Percentiles rank a stretch among this genome's conserved stretches.
Evolutionary conservation across 2,113 vertebrate genomes (phyloP).

Genomic region (Pluvialis apricaria): DNA sequence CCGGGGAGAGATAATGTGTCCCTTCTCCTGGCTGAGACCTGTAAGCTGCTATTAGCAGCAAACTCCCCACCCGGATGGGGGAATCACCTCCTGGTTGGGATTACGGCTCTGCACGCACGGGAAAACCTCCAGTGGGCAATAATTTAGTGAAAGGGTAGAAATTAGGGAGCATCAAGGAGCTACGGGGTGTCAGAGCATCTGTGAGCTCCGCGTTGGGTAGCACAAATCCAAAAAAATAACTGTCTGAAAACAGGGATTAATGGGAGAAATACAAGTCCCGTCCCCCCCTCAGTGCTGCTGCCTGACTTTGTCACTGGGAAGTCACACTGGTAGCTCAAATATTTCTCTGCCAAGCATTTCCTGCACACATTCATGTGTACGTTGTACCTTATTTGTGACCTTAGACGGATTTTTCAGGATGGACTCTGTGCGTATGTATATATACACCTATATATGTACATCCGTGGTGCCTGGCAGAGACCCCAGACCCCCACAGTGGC

Average conservation of each 20-base stretch:
- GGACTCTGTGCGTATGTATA: rapidly evolving
- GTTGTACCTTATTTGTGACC: not conserved
- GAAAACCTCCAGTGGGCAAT: not conserved
- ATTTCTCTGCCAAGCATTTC: not conserved
- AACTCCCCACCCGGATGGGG: not conserved
- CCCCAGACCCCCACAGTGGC: rapidly evolving
- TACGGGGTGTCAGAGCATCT: rapidly evolving
- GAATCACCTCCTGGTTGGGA: not conserved
- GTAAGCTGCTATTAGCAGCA: conserved; percentile 37
- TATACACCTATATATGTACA: rapidly evolving
- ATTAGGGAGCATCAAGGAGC: not conserved
- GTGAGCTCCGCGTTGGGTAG: rapidly evolving
- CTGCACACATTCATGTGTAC: not conserved
- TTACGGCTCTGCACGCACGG: not conserved
- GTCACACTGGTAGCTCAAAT: not conserved
- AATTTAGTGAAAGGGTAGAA: not conserved
- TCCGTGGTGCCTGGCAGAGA: not conserved
- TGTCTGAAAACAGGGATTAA: not conserved
- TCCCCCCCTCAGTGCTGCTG: not conserved
- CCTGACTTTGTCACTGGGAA: not conserved
- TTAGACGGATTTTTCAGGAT: rapidly evolving
- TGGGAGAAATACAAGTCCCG: not conserved
- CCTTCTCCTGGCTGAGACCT: not conserved
- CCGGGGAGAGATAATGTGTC: conserved; percentile 31
- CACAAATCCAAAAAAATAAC: rapidly evolving